Conservation (phyloP, 2,888 invertebrate species). For the Tiphia femorata region DNA sequence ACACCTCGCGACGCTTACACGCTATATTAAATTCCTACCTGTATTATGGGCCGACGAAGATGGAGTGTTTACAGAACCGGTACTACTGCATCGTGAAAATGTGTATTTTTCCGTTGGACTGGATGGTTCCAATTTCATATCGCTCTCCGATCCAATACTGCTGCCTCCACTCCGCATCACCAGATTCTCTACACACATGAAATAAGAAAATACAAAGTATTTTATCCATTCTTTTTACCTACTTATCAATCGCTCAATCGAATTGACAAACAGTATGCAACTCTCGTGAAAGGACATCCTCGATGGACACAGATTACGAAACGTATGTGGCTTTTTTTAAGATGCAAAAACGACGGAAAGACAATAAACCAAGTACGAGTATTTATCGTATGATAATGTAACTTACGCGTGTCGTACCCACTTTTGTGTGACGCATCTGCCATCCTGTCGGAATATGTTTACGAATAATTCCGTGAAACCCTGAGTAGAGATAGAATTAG, state of each 20-base stretch:
- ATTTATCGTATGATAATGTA: neutral
- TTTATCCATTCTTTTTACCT: too few relatives aligned
- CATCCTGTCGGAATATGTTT: conserved; percentile 45
- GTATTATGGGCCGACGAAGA: conserved; percentile 86
- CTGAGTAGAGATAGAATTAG: conserved; percentile 5
- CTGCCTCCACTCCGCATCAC: conserved; percentile 34
- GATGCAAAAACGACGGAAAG: too few relatives aligned
- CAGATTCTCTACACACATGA: conserved; percentile 27
- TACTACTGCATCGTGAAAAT: conserved; percentile 82
- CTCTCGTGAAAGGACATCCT: too few relatives aligned
- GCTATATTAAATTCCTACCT: conserved; percentile 74
- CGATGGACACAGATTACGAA: too few relatives aligned
- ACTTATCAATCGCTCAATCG: too few relatives aligned
- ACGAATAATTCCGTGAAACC: neutral
- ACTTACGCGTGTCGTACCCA: conserved; percentile 57
- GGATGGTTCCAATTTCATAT: conserved; percentile 73
- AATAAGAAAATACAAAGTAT: conserved; percentile 9
- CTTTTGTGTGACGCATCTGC: conserved; percentile 58
- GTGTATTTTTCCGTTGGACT: conserved; percentile 73
- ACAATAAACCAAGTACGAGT: too few relatives aligned
- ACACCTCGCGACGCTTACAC: too few relatives aligned
- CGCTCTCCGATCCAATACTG: conserved; percentile 57
- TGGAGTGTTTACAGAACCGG: conserved; percentile 83
- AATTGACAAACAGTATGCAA: too few relatives aligned
- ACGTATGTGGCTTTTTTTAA: too few relatives aligned